These are phyloP conservation scores for Pelecanoides urinatrix DNA, from an alignment of 2,113 vertebrate genomes.

Conservation along the genomic window DNA sequence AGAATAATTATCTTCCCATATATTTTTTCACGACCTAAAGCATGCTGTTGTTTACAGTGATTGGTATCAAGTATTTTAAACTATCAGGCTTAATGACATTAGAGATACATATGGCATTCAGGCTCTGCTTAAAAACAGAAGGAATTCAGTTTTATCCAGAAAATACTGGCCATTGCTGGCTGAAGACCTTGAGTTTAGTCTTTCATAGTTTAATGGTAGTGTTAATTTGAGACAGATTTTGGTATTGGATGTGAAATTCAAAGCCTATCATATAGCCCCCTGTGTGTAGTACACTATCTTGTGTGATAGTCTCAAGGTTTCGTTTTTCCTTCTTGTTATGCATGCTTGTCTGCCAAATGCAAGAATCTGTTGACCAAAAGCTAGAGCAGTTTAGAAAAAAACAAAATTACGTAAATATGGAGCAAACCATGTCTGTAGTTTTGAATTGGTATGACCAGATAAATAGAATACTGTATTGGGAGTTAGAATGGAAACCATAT, in stretches of 20 bases:
- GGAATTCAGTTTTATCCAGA: neutral
- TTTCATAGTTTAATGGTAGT: neutral
- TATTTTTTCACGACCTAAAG: neutral
- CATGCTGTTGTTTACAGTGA: neutral
- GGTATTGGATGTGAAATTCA: neutral
- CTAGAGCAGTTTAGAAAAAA: neutral
- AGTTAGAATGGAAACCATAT: neutral
- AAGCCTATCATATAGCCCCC: neutral
- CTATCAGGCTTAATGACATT: neutral
- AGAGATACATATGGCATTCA: neutral
- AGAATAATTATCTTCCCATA: neutral
- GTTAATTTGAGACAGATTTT: neutral
- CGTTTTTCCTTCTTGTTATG: neutral
- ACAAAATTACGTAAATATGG: neutral
- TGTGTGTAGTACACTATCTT: neutral
- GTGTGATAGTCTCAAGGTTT: neutral
- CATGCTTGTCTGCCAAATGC: neutral
- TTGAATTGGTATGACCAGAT: neutral
- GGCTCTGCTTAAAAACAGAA: neutral
- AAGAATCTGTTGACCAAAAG: neutral
- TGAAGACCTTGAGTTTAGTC: neutral
- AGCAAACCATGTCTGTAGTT: neutral
- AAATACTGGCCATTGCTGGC: neutral
- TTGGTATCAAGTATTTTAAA: neutral
- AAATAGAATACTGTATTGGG: neutral